A percentile compares a stretch with the other conserved stretches of the same genome.
phyloP scores from a whole-genome alignment of 2,797 vertebrate genomes.

The Trachops cirrhosus region DNA sequence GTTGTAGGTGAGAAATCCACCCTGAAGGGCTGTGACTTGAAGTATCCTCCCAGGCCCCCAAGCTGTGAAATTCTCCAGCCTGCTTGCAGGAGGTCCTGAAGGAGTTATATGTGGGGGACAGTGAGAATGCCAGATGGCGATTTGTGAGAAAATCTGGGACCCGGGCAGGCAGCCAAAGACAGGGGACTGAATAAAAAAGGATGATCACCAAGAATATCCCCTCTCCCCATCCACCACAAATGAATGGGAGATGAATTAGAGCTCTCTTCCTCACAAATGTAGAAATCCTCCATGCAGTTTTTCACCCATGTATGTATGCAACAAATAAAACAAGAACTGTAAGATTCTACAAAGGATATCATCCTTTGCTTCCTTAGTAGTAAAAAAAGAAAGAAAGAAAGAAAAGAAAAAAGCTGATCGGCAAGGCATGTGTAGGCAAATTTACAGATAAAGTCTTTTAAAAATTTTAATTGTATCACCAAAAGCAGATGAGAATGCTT shows the following conservation, averaged over 20 bases:
- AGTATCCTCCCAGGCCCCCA: conserved; percentile 49
- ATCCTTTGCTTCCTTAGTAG: conserved; percentile 49
- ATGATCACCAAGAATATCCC: conserved; percentile 61
- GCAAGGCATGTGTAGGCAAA: background rate
- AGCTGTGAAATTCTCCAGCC: conserved; percentile 72
- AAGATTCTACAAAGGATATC: background rate
- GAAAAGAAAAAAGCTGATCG: background rate
- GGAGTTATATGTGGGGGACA: conserved; percentile 71
- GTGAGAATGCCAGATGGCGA: conserved; percentile 72
- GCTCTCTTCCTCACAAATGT: conserved; percentile 35
- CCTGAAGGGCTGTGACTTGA: conserved; percentile 57
- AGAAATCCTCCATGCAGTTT: conserved; percentile 38
- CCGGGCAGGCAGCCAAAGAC: conserved; percentile 61
- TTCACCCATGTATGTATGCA: background rate
- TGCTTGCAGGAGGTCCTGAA: conserved; percentile 68
- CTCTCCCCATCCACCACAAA: conserved; percentile 1
- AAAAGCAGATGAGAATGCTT: conserved; percentile 52
- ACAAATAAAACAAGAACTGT: conserved; percentile 1
- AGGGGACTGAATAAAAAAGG: conserved; percentile 55
- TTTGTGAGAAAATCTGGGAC: conserved; percentile 71
- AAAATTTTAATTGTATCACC: background rate
- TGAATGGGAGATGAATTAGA: conserved; percentile 53
- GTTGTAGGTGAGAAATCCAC: conserved; percentile 57
- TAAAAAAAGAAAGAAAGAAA: background rate
- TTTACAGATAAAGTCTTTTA: conserved; percentile 2